Conservation (phyloP, 2,888 invertebrate genomes). For the Cephus runcator region DNA sequence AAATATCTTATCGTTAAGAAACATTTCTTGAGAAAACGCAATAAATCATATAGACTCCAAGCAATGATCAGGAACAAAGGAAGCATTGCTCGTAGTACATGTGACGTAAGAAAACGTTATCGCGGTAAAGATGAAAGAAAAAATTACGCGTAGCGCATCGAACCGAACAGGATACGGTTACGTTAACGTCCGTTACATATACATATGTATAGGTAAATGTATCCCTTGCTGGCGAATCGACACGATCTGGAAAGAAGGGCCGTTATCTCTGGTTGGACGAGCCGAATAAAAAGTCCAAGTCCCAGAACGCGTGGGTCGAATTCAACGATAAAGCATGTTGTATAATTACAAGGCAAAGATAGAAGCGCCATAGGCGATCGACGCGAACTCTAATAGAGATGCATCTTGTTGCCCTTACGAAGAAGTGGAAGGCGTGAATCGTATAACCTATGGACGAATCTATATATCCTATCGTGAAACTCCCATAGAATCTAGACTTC, state of each 20-base stretch:
- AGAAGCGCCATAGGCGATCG: constrained; percentile 32
- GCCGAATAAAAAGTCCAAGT: background rate
- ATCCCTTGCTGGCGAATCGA: background rate
- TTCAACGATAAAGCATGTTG: constrained; percentile 17
- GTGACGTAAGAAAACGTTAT: background rate
- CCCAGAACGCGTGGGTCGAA: constrained; percentile 10
- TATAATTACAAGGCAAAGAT: constrained; percentile 21
- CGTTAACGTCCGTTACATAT: background rate
- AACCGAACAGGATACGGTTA: background rate
- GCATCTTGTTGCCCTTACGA: constrained; percentile 25
- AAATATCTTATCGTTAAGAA: background rate
- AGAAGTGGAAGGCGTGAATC: constrained; percentile 18
- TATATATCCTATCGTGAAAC: constrained; percentile 7
- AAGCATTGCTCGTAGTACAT: background rate
- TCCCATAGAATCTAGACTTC: background rate
- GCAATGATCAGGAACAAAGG: background rate
- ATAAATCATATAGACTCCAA: background rate
- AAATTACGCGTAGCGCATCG: background rate
- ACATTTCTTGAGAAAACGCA: background rate
- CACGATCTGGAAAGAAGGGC: background rate
- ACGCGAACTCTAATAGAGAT: constrained; percentile 39
- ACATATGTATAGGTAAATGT: background rate
- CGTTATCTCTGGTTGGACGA: background rate
- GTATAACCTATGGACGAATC: constrained; percentile 21
- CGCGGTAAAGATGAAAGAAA: background rate